Percentiles rank a stretch among this genome's conserved stretches.
phyloP scores from a whole-genome alignment of 2,113 vertebrate genomes.

The Lipophrys pholis region DNA sequence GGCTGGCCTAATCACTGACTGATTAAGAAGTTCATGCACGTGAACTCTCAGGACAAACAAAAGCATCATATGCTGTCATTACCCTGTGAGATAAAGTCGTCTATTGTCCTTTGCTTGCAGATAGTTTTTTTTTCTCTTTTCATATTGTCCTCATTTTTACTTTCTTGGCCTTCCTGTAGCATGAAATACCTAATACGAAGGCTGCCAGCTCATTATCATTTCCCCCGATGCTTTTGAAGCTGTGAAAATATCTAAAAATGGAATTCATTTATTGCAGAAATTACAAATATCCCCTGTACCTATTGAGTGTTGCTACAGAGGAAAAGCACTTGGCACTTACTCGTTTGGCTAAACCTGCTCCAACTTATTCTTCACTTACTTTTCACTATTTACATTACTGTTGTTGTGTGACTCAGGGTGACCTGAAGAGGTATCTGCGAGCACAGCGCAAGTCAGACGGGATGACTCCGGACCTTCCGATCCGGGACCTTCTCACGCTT shows the following conservation, averaged over 20 bases:
- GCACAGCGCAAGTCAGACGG: constrained; percentile 91
- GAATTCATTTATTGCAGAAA: constrained; percentile 35
- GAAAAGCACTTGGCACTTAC: background rate
- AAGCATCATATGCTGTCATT: constrained; percentile 20
- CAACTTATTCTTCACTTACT: constrained; percentile 1
- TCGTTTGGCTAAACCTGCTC: too few species aligned
- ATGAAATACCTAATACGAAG: constrained; percentile 46
- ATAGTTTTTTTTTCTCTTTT: constrained; percentile 49
- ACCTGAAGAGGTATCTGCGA: constrained; percentile 91
- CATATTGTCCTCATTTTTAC: constrained; percentile 42
- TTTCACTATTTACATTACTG: constrained; percentile 4
- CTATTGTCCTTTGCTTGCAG: constrained; percentile 31
- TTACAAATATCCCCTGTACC: constrained; percentile 17
- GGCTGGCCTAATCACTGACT: constrained; percentile 39
- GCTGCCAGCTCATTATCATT: constrained; percentile 56
- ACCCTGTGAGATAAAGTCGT: constrained; percentile 28
- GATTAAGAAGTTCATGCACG: constrained; percentile 51
- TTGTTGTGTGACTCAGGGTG: constrained; percentile 79
- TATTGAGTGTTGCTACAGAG: background rate
- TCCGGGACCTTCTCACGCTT: constrained; percentile 88
- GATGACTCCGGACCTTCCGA: constrained; percentile 90
- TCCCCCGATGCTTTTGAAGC: constrained; percentile 33
- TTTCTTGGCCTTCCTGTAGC: constrained; percentile 36
- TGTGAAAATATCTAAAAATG: constrained; percentile 46
- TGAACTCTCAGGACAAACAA: constrained; percentile 47